These are phyloP conservation scores for Euzetes globulus DNA, from an alignment of 2,888 invertebrate species.

Conservation along the genomic window DNA sequence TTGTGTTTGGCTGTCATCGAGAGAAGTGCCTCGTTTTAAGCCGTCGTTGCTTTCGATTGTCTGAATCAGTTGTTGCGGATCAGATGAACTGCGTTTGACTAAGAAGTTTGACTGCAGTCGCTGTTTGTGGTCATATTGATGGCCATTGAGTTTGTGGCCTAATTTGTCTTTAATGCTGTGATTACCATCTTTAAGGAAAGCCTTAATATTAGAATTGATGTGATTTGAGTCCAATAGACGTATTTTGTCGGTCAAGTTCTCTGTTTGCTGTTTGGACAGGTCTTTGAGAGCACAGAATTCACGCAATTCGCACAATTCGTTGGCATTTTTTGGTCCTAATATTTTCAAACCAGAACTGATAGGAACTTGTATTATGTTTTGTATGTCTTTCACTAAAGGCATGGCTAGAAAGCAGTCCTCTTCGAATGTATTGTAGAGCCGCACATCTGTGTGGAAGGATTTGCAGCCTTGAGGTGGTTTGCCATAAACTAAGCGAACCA, in stretches of 20 bases:
- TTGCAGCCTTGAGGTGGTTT: slow-evolving; percentile 61
- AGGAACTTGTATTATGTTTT: slow-evolving; percentile 66
- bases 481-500: slow-evolving; percentile 83
- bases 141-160: neutral
- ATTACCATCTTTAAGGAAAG: neutral
- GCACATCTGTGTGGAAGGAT: slow-evolving; percentile 68
- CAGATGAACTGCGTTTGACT: slow-evolving; percentile 45
- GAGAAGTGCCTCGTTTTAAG: slow-evolving; percentile 22
- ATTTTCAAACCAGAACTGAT: slow-evolving; percentile 76
- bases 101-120: slow-evolving; percentile 17
- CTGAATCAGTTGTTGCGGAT: slow-evolving; percentile 56
- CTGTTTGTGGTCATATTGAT: slow-evolving; percentile 18
- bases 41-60: slow-evolving; percentile 47
- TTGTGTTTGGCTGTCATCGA: slow-evolving; percentile 25
- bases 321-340: slow-evolving; percentile 63
- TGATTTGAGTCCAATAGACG: neutral
- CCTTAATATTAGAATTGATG: neutral
- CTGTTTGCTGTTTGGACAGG: neutral
- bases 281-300: slow-evolving; percentile 10
- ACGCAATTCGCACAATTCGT: slow-evolving; percentile 23
- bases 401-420: slow-evolving; percentile 66
- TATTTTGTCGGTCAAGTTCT: neutral
- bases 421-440: slow-evolving; percentile 66
- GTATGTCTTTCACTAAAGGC: slow-evolving; percentile 68
- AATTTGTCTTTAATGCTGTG: neutral